These are phyloP conservation scores for Mormyrus hasselquistii DNA, from an alignment of 2,797 vertebrate species.

Conservation along the genomic window DNA sequence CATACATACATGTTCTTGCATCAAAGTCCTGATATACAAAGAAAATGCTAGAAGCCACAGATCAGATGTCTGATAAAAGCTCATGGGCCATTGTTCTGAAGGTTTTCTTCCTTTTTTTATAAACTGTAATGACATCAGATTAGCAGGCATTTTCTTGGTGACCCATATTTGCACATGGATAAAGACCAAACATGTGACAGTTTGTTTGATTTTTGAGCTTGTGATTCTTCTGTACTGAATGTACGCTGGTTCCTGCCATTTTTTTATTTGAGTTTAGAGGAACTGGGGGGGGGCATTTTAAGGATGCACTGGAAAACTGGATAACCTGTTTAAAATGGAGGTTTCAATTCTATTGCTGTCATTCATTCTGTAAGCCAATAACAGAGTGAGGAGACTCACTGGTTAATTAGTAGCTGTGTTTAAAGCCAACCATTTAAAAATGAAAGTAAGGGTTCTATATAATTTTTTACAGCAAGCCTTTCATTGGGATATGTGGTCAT, in stretches of 20 bases:
- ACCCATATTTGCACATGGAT: slow-evolving; percentile 24
- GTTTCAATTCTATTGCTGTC: background rate
- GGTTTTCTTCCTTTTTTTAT: background rate
- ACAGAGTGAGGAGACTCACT: background rate
- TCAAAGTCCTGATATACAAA: background rate
- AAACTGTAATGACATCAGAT: background rate
- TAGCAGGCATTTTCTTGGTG: slow-evolving; percentile 9
- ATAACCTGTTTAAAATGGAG: background rate
- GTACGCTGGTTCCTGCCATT: slow-evolving; percentile 2
- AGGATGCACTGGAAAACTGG: slow-evolving; percentile 7
- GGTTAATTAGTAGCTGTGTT: slow-evolving; percentile 6
- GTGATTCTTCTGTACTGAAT: slow-evolving; percentile 11
- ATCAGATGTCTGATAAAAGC: slow-evolving; percentile 18
- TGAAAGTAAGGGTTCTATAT: background rate
- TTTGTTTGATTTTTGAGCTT: slow-evolving; percentile 3
- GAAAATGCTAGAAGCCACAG: slow-evolving; percentile 21
- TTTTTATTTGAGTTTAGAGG: background rate
- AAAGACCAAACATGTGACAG: slow-evolving; percentile 22
- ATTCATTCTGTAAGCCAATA: background rate
- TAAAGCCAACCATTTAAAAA: background rate
- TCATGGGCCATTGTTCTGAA: background rate
- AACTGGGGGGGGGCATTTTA: background rate
- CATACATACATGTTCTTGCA: background rate
- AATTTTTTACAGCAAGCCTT: background rate
- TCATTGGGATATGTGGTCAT: background rate